phyloP scores from a whole-genome alignment of 2,113 vertebrate genomes.

The Neotoma lepida region DNA sequence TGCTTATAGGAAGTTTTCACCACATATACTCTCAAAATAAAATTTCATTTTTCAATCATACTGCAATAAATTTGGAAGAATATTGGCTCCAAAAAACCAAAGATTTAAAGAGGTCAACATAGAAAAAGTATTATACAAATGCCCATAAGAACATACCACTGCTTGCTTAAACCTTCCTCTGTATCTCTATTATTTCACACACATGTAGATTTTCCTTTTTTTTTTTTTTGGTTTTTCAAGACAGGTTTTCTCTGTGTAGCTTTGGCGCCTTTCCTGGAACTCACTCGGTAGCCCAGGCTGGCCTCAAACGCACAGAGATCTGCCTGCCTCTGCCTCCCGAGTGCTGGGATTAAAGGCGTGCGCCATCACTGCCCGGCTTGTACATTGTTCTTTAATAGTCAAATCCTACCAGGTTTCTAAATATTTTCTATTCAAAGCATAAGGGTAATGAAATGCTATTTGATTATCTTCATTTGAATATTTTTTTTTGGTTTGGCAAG shows the following conservation, averaged over 20 bases:
- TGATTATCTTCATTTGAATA: background rate
- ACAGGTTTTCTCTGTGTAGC: too few species aligned
- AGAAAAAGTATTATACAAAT: background rate
- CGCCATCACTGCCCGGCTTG: too few species aligned
- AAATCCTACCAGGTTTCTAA: background rate
- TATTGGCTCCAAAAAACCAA: background rate
- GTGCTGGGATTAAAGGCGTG: too few species aligned
- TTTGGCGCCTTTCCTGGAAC: too few species aligned
- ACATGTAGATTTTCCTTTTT: background rate
- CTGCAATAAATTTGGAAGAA: background rate
- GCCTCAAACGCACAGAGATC: too few species aligned
- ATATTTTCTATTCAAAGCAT: background rate
- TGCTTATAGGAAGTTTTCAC: background rate
- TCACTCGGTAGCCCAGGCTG: too few species aligned
- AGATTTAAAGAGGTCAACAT: background rate
- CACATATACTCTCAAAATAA: background rate
- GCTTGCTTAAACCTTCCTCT: background rate
- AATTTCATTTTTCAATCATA: background rate
- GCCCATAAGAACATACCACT: background rate
- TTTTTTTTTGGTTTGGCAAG: background rate
- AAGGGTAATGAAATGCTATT: background rate
- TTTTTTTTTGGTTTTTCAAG: too few species aligned
- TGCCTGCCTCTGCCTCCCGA: too few species aligned
- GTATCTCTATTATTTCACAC: background rate
- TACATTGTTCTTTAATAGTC: too few species aligned